Evolutionary conservation across 2,797 vertebrate genomes (phyloP), one percentile per base, ranked within the genome.

Genomic region (Melanotaenia trifasciata): DNA sequence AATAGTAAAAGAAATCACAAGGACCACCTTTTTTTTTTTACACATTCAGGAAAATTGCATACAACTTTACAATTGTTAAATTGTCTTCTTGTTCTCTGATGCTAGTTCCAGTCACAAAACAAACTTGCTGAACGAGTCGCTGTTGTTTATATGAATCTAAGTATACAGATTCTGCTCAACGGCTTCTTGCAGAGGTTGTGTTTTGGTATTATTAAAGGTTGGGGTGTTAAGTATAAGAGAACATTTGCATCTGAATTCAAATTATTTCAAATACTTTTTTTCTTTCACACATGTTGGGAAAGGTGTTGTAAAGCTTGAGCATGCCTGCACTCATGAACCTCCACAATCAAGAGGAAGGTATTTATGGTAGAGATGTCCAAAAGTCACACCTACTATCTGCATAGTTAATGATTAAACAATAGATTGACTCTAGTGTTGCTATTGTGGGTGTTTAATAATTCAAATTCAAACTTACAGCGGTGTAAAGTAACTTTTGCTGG

Each of bases 321-420:
- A 20, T 45, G 20, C 20, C 45, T 47, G 20, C 16, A 14, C 36
- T 68, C 18, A 56, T 64, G 11, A 32, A 51, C 57, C 8, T 58
- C 76, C 77, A 56, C 56, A 18, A 67, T 60, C 24, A 70, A 22
- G 38, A 26, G 43, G 32, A 43, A 33, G 24, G 56, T 59, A 67
- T 79, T 70, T 74, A 85, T 75, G 40, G 38, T 3, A 50, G 5
- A 63, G 18, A 30, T 3, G 24, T 47, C 26, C 64, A 20, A 78
- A 71, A 66, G 79, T 57, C 77, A 65, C 3, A 18, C 35, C 5
- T 36, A 36, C 4, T 53, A 58, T 66, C 57, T 47, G 33, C 22
- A 20, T 18, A 16, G 75, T 83, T 83, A 81, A 82, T 77, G 32
- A 81, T 38, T 84, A 79, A 79, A 72, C 53, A 71, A 53, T 4